Evolutionary conservation across 2,797 vertebrate genomes (phyloP), one percentile per base, ranked within the genome.

Genomic region (Oryzias sinensis): DNA sequence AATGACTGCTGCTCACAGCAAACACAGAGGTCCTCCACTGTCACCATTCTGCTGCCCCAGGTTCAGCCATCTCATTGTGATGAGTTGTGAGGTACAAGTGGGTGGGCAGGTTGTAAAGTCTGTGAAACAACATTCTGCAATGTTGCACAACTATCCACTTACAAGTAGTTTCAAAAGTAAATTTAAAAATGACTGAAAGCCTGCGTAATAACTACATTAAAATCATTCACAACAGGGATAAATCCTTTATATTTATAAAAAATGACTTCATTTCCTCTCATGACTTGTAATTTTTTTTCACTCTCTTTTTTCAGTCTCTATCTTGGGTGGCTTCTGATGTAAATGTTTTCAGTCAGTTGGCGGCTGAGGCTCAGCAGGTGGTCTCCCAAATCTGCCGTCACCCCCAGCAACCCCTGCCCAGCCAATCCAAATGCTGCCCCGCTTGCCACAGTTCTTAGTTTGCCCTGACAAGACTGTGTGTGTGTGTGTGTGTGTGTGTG

Each of bases 321-420:
- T 84, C 90, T 93, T 93, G 93, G 93, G 93, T 94, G 94, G 93
- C 93, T 92, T 93, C 94, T 95, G 95, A 97, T 94, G 95, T 93
- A 97, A 94, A 95, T 95, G 95, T 96, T 96, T 94, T 90, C 90
- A 97, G 95, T 97, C 96, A 97, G 94, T 97, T 95, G 94, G 93
- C 88, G 92, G 94, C 93, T 93, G 88, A 87, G 91, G 82, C 94
- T 93, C 95, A 92, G 93, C 95, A 97, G 96, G 97, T 95, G 96
- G 95, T 94, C 94, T 94, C 87, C 90, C 91, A 95, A 98, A 97
- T 97, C 94, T 93, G 96, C 95, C 91, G 91, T 95, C 94, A 97
- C 95, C 96, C 91, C 69, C 86, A 42, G 82, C 85, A 86, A 86
- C 86, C 86, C 56, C 83, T 84, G 85, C 86, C 83, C 83, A 82